These are phyloP conservation scores for Eucera pruinosa DNA, from an alignment of 2,888 invertebrate species.

Conservation along the genomic window DNA sequence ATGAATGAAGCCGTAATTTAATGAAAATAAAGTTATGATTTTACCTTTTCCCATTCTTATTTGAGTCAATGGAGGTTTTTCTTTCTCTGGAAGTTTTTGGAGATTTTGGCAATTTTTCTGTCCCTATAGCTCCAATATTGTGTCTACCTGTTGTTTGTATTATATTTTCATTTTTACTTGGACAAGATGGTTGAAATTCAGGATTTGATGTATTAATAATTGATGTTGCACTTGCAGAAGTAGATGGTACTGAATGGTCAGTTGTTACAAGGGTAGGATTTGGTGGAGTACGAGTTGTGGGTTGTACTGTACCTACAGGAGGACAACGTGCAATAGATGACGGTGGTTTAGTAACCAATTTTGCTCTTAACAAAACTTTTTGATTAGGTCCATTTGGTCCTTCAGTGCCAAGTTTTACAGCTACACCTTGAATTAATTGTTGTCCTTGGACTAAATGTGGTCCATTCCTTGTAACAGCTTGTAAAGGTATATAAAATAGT, in stretches of 20 bases:
- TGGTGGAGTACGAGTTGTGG: constrained; percentile 84
- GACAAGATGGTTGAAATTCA: constrained; percentile 35
- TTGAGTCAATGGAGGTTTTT: constrained; percentile 74
- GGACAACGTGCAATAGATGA: constrained; percentile 83
- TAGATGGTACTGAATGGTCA: constrained; percentile 68
- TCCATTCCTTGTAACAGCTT: constrained; percentile 84
- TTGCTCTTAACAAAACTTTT: constrained; percentile 87
- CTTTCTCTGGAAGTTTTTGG: constrained; percentile 74
- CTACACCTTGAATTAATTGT: constrained; percentile 87
- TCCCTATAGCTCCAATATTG: constrained; percentile 20
- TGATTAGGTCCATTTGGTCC: constrained; percentile 88
- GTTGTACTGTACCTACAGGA: constrained; percentile 86
- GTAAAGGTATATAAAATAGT: constrained; percentile 88
- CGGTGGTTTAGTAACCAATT: constrained; percentile 87
- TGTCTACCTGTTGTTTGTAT: constrained; percentile 32
- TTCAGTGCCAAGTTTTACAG: constrained; percentile 88
- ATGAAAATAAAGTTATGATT: constrained; percentile 2
- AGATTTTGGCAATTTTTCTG: constrained; percentile 72
- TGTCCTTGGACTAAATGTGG: constrained; percentile 81
- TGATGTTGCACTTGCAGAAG: constrained; percentile 55
- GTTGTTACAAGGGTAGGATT: constrained; percentile 58
- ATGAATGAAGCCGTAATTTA: not conserved
- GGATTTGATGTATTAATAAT: constrained; percentile 6
- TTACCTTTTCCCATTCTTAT: constrained; percentile 74
- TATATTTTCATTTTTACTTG: constrained; percentile 46